Evolutionary conservation across 2,888 invertebrate genomes (phyloP), one percentile per base, ranked within the genome.

Genomic region (Acanthacorydalis orientalis): DNA sequence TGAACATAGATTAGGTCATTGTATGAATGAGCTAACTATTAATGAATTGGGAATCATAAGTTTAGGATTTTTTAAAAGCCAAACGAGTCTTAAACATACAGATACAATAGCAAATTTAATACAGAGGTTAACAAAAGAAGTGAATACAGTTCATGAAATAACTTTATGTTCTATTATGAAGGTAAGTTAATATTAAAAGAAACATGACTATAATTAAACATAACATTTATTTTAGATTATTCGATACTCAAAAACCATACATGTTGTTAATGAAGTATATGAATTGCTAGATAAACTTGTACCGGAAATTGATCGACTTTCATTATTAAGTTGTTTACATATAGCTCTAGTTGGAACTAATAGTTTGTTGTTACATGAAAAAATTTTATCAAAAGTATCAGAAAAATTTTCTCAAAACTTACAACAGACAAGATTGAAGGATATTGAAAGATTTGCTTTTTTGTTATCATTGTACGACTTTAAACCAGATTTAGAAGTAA

Each of bases 31-130:
- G 23, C 72, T 83, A 58, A 69, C 67, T 16, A 54, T 78, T 7
- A 74, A 79, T 53, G 85, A 88, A 58, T 61, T 86, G 49, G 80
- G 78, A 10, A 71, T 87, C 11, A 71, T 82, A 54, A 72, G 79
- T 4, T 77, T 83, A 75, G 84, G 81, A 0, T 85, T 82, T 60
- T 88, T 88, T 56, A 86, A 86, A 67, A 79, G 78, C 12, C 73
- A 78, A 64, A 79, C 77, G 1, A 73, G 69, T 12, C 69, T 87
- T 44, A 70, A 73, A 51, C 55, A 64, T 2, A 65, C 67, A 46
- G 67, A 80, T 1, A 72, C 80, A 34, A 43, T 59, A 41, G 46
- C 55, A 31, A 49, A 52, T 8, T 63, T 66, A 60, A 54, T 63
- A 7, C 53, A 64, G 2, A 70, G 67, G 56, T 59, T 78, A 1